These are phyloP conservation scores for Drosophila rubida DNA, from an alignment of 2,888 invertebrate species.

Conservation along the genomic window DNA sequence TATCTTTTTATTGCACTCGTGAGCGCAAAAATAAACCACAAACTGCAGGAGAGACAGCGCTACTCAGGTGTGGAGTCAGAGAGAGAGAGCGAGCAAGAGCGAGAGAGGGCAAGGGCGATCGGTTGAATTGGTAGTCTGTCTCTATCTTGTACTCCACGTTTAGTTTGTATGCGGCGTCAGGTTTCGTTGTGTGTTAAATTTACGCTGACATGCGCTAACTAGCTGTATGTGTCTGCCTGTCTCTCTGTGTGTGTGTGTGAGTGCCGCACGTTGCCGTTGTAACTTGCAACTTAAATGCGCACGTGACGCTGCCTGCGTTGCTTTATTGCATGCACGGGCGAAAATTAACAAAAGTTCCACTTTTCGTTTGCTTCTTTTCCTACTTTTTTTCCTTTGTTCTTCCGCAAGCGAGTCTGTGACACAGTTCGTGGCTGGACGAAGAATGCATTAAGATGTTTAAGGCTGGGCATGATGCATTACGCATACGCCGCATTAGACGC, in stretches of 20 bases:
- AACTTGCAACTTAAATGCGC: constrained; percentile 77
- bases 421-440: constrained; percentile 29
- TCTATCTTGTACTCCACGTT: constrained; percentile 19
- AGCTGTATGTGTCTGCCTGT: constrained; percentile 44
- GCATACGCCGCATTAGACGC: constrained; percentile 36
- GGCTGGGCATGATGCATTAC: constrained; percentile 1
- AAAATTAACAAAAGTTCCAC: constrained; percentile 70
- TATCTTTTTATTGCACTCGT: constrained; percentile 75
- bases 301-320: constrained; percentile 70
- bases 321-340: constrained; percentile 72
- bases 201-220: constrained; percentile 79
- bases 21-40: constrained; percentile 64
- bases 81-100: not conserved
- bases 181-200: constrained; percentile 77
- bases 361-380: not conserved
- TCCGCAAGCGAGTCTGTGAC: constrained; percentile 25
- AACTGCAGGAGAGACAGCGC: constrained; percentile 33
- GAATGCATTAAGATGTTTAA: constrained; percentile 38
- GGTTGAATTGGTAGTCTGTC: constrained; percentile 10
- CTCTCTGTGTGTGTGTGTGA: constrained; percentile 35
- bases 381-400: not conserved
- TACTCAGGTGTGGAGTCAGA: not conserved
- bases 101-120: not conserved
- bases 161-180: constrained; percentile 78
- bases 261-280: constrained; percentile 70